Conservation (phyloP, 2,113 vertebrate genomes). For the Mus spicilegus region DNA sequence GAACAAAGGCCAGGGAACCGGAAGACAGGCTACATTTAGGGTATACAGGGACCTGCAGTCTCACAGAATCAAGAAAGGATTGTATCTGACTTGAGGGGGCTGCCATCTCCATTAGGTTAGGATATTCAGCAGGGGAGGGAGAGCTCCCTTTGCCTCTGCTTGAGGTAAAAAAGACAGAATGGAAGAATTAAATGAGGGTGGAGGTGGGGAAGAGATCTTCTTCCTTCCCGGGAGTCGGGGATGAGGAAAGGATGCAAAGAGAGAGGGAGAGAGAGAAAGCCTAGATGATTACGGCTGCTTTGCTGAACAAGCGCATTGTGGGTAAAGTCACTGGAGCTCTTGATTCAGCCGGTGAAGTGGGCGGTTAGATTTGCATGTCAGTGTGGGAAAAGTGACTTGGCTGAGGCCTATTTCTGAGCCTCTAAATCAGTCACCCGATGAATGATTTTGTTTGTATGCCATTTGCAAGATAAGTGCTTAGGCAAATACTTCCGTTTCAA, state of each 20-base stretch:
- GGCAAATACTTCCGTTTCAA: slow-evolving; percentile 10
- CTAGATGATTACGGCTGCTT: not conserved
- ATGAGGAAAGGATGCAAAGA: not conserved
- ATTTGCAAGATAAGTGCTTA: not conserved
- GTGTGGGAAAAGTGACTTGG: not conserved
- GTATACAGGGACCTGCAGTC: not conserved
- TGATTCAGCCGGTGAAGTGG: not conserved
- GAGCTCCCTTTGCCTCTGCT: not conserved
- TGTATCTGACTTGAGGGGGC: not conserved
- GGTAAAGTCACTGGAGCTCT: not conserved
- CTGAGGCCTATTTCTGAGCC: slow-evolving; percentile 50
- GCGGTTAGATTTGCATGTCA: not conserved
- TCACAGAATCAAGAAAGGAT: not conserved
- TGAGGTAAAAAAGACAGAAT: not conserved
- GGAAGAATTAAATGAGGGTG: not conserved
- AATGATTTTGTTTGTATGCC: slow-evolving; percentile 43
- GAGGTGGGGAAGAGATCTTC: not conserved
- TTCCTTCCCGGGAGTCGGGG: not conserved
- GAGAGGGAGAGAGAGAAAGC: not conserved
- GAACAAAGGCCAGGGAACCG: not conserved
- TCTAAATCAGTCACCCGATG: slow-evolving; percentile 47
- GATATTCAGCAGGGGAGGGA: not conserved
- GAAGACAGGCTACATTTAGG: not conserved
- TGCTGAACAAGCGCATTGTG: not conserved
- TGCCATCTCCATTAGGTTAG: not conserved